Base-by-base conservation (phyloP, 2,113 vertebrate genomes). In the Bambusicola thoracicus region DNA sequence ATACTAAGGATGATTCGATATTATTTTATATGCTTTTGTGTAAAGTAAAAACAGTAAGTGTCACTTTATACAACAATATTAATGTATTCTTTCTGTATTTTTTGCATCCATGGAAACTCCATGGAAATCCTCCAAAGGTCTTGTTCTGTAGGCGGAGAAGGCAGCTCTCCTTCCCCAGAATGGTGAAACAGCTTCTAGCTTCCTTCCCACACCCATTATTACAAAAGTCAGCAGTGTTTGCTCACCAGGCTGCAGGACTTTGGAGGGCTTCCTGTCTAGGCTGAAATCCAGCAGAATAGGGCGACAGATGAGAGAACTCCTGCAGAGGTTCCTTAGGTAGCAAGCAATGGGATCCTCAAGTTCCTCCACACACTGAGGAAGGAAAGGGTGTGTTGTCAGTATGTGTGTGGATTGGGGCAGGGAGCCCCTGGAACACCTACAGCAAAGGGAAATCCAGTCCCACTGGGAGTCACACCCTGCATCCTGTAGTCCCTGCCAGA, bases 291-390 rank as follows among this genome's bases (percentile, higher is more conserved):
- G 49, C 81, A 95, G 78, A 29, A 97, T 68, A 68, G 96, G 89
- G 51, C 96, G 97, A 79, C 86, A 96, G 62, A 96, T 91, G 32
- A 94, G 49, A 82, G 95, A 90, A 73, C 96, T 97, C 66, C 91
- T 94, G 65, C 96, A 97, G 32, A 97, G 68, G 84, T 59, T 96
- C 79, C 92, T 96, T 78, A 97, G 55, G 74, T 97, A 97, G 72
- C 67, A 94, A 43, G 90, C 92, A 62, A 96, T 1, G 1, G 94
- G 43, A 72, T 97, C 97, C 34, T 96, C 87, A 0, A 70, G 86
- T 59, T 96, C 91, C 78, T 97, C 97, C 13, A 55, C 13, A 43
- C 63, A 81, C 97, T 97, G 76, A 88, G 62, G n/a, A 94, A 88
- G 81, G 62, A 82, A 91, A 63, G 53, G 43, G 24, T 34, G 34